phyloP scores from a whole-genome alignment of 2,888 invertebrate species.

The Drosophila anceps region DNA sequence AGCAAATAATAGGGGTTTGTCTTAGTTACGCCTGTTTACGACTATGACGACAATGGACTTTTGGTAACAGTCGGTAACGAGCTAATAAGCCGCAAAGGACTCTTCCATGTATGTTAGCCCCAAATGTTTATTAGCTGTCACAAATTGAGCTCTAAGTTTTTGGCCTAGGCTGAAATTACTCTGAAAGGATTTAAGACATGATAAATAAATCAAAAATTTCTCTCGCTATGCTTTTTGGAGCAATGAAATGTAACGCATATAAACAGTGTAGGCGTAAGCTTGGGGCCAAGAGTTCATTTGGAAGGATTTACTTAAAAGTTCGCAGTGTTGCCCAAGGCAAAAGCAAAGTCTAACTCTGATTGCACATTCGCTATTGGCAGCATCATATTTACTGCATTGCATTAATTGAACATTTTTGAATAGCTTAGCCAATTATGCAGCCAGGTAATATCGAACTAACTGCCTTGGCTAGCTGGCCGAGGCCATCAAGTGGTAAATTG shows the following conservation, averaged over 20 bases:
- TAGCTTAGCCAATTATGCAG: background rate
- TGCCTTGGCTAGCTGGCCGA: slow-evolving; percentile 14
- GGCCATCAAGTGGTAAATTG: slow-evolving; percentile 28
- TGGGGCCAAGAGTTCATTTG: background rate
- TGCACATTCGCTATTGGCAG: background rate
- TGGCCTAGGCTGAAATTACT: background rate
- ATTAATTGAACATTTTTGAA: background rate
- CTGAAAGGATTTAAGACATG: background rate
- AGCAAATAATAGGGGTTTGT: slow-evolving; percentile 48
- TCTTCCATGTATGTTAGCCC: background rate
- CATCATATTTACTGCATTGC: background rate
- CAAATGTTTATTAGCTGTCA: slow-evolving; percentile 9
- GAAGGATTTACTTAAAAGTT: background rate
- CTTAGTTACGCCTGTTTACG: slow-evolving; percentile 37
- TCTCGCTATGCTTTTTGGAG: no score
- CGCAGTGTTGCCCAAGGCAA: background rate
- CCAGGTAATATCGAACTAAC: slow-evolving; percentile 16
- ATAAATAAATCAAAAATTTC: background rate
- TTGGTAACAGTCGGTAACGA: slow-evolving; percentile 32
- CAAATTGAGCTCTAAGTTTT: slow-evolving; percentile 15
- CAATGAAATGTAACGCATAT: background rate
- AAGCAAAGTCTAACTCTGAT: background rate
- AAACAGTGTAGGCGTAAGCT: no score
- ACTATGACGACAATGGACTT: slow-evolving; percentile 31
- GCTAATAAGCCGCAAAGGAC: slow-evolving; percentile 47